Evolutionary conservation across 23 tunicate species (phyloP), one percentile per base, ranked within the genome.

Genomic region (Halocynthia aurantium): DNA sequence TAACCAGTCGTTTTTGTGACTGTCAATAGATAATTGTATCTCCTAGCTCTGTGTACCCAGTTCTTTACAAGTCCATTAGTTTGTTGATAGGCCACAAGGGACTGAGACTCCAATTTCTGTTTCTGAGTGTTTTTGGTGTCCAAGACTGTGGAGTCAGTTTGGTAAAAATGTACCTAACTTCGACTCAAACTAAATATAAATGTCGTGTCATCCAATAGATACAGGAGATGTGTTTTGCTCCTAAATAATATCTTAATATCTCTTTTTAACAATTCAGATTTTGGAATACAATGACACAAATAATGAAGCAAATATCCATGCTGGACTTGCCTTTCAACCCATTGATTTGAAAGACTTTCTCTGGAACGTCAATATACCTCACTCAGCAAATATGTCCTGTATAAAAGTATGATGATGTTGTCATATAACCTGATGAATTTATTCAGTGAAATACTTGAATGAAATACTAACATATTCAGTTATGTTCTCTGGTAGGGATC

Each of bases 241-340:
- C n/a, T n/a, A n/a, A n/a, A n/a, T n/a, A n/a, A n/a, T n/a, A n/a
- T n/a, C n/a, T n/a, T n/a, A 13, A 58, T 58, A 58, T 58, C 31
- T 65, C 31, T 65, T 10, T 15, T 0, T 20, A 17, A 54, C 6
- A 15, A 17, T 53, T 10, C 21, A 74, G 78, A 8, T 74, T 22
- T 49, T 74, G 51, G 64, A 74, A 54, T 74, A 74, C 63, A 74
- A 74, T 18, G 78, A 74, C 56, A 18, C 64, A 8, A 74, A 19
- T 20, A 65, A 74, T 54, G 56, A 6, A 8, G 78, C 78, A 52
- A 64, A 54, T 20, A 54, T 13, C 56, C 55, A 74, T 56, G 78
- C 78, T 21, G 56, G 56, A 54, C 8, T 15, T 44, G 51, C 55
- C 10, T 51, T 74, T 49, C n/a, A 52, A 54, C 78, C 55, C 0